Base-by-base conservation (phyloP, 2,888 invertebrate species). In the Volucella bombylans region DNA sequence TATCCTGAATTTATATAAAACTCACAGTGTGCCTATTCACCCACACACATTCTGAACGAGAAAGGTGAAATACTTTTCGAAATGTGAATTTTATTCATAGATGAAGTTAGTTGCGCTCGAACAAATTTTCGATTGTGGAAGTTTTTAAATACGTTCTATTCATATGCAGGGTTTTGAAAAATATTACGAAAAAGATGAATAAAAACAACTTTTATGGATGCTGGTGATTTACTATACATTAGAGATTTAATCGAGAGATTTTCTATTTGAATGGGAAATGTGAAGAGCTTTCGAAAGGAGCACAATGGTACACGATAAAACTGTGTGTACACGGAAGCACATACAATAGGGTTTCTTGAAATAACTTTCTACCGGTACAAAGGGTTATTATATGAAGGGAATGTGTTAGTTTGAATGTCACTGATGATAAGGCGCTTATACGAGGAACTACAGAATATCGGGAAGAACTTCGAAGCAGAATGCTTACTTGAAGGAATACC, bases 21-120 rank as follows among this genome's bases (percentile, higher is more conserved):
- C 47, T 39, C 47, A 81, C 64, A 74, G 52, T 61, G 2, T 2
- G 18, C 18, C 18, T 59, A 54, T 55, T 41, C 49, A 73, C 57
- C 43, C 39, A 31, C 23, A 38, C 3, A 64, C 54, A 55, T 50
- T 38, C 61, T 38, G 55, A 49, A 57, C 47, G 31, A 38, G 50
- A 57, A 55, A 64, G 73, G 54, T 77, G 65, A 65, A 81, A 65
- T 61, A 71, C 54, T 67, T 55, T 77, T 47, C 49, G 54, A 73
- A 79, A 83, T 78, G 69, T 61, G 61, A 74, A 79, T 83, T 79
- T 83, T 79, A 79, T 83, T 83, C 69, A 74, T 83, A 69, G 83
- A 74, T 71, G 83, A 65, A 79, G 79, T 79, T 68, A 59, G 83
- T 69, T 65, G 69, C 65, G 79, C 69, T 74, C 73, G 79, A 83